A percentile compares a stretch with the other conserved stretches of the same genome.
Evolutionary conservation across 2,888 invertebrate genomes (phyloP).

Genomic region (Dyspetes luteomarginatus): DNA sequence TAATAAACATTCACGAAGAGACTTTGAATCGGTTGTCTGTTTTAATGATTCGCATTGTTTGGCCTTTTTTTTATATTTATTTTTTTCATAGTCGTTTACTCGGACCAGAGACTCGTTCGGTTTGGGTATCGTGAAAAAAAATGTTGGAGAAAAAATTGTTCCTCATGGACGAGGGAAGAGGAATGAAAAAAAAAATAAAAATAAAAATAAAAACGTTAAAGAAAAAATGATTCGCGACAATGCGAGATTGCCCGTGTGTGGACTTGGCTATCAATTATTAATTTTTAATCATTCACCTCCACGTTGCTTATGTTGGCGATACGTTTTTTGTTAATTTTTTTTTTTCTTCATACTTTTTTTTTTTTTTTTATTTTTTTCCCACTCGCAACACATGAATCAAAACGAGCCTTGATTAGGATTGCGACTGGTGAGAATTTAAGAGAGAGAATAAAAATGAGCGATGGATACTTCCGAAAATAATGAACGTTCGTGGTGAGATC

Average conservation of each 20-base stretch:
- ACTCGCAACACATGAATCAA: not conserved
- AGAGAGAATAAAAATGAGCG: too few species aligned
- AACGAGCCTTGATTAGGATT: not conserved
- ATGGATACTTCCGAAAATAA: not conserved
- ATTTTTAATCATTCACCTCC: slow-evolving; percentile 17
- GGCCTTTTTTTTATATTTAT: slow-evolving; percentile 4
- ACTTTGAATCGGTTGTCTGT: not conserved
- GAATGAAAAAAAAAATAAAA: too few species aligned
- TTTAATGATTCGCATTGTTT: slow-evolving; percentile 4
- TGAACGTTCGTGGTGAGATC: not conserved
- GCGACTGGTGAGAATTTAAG: not conserved
- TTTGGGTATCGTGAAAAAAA: not conserved
- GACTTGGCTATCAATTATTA: slow-evolving; percentile 13
- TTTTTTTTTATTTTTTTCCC: not conserved
- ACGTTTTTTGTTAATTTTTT: not conserved
- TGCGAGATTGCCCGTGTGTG: not conserved
- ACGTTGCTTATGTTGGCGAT: not conserved
- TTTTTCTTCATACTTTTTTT: not conserved
- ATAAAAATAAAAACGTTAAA: not conserved
- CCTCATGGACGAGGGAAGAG: too few species aligned
- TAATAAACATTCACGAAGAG: not conserved
- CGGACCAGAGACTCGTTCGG: not conserved
- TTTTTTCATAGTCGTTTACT: not conserved
- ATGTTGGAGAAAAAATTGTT: too few species aligned
- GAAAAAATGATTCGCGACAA: slow-evolving; percentile 2